A percentile compares a stretch with the other conserved stretches of the same genome.
These are phyloP conservation scores for Apodemia zela DNA, from an alignment of 2,888 invertebrate species.

Conservation along the genomic window DNA sequence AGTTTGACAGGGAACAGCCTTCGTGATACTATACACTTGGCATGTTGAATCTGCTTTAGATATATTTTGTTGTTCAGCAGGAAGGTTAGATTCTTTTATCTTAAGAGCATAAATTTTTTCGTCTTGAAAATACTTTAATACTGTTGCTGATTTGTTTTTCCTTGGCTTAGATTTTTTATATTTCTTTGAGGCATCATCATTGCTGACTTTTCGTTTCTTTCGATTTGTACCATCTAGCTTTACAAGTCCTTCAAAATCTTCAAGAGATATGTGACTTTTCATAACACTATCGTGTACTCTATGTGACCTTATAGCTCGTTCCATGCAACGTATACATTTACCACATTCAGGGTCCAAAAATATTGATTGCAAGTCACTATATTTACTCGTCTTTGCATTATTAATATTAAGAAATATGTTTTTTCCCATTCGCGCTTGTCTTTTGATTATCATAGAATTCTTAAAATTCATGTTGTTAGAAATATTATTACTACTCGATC, in stretches of 20 bases:
- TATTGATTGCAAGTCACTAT: conserved; percentile 40
- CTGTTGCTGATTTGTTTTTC: conserved; percentile 43
- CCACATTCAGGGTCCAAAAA: conserved; percentile 44
- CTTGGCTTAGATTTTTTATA: conserved; percentile 36
- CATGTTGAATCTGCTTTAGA: conserved; percentile 39
- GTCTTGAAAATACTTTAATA: conserved; percentile 52
- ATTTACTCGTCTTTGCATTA: conserved; percentile 33
- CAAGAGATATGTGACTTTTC: conserved; percentile 26
- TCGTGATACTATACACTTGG: conserved; percentile 52
- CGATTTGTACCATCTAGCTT: conserved; percentile 34
- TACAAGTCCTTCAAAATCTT: conserved; percentile 30
- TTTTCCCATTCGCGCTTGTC: conserved; percentile 24
- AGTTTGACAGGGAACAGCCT: conserved; percentile 49
- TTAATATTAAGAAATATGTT: conserved; percentile 40
- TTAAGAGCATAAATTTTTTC: conserved; percentile 53
- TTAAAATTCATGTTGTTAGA: conserved; percentile 22
- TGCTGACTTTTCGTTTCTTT: conserved; percentile 37
- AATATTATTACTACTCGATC: conserved; percentile 21
- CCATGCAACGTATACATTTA: conserved; percentile 50
- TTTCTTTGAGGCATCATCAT: conserved; percentile 24
- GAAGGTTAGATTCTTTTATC: conserved; percentile 46
- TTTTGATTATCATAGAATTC: conserved; percentile 20
- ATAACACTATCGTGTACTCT: conserved; percentile 31
- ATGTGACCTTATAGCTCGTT: conserved; percentile 44
- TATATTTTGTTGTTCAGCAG: conserved; percentile 30